Base-by-base conservation (phyloP, 2,888 invertebrate genomes). In the Deilephila porcellus region DNA sequence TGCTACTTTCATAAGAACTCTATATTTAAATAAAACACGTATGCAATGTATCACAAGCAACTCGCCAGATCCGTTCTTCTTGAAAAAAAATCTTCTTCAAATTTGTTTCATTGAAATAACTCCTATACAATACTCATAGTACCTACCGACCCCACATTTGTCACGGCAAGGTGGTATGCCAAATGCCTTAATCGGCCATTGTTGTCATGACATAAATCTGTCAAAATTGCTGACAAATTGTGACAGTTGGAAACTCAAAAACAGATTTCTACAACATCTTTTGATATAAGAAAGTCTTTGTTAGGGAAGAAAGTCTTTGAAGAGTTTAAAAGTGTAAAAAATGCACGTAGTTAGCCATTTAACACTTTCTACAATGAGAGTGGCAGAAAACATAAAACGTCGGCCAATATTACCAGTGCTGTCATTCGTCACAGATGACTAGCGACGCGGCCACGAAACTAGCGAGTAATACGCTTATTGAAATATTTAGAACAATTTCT, bases 371-470 rank as follows among this genome's bases (percentile, higher is more conserved):
- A 67, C 67, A 67, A 64, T 56, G 56, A 56, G 56, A 19, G 19
- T 45, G 45, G 52, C 37, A n/a, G 19, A n/a, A 34, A 63, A 34
- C 14, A 60, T 7, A 63, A 64, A 25, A 14, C 70, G 60, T 70
- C 74, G 74, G 60, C 63, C 74, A 74, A 73, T 71, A 67, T 72
- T 67, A 64, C 37, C 56, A 71, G 67, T 20, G 52, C 20, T 19
- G 71, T 72, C 45, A 74, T 74, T 75, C 74, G 77, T 74, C 74
- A 76, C 74, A 67, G 71, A 56, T 60, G 71, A 71, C 19, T 60
- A 25, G 74, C 52, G 4, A 60, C 62, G 71, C 11, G 73, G 76
- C 71, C 74, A 73, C 32, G 37, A 72, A 45, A 72, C 20, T 4
- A 63, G 71, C 45, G 72, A 34, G 2, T 25, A 67, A 19, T 25